Conservation (phyloP, 2,113 vertebrate genomes). For the Centrocercus urophasianus region DNA sequence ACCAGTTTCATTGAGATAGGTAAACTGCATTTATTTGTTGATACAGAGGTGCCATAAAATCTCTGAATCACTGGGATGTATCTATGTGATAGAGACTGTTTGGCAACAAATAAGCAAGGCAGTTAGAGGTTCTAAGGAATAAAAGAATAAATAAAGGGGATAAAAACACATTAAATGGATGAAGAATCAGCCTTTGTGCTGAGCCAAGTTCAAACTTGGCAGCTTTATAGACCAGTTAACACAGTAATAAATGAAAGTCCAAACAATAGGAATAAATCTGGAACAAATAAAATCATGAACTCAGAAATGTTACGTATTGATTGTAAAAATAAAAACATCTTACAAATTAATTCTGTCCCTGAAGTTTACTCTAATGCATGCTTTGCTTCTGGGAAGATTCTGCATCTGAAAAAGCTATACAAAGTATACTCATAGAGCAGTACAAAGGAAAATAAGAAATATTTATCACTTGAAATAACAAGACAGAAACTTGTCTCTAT, state of each 20-base stretch:
- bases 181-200: not conserved
- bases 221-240: constrained; percentile 52
- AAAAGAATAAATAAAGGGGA: constrained; percentile 30
- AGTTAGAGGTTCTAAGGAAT: constrained; percentile 25
- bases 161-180: constrained; percentile 2
- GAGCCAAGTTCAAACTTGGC: constrained; percentile 51
- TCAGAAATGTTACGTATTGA: constrained; percentile 14
- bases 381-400: constrained; percentile 31
- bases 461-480: constrained; percentile 53
- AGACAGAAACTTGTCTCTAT: constrained; percentile 32
- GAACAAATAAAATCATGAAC: constrained; percentile 36
- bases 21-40: constrained; percentile 43
- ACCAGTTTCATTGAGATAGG: constrained; percentile 12
- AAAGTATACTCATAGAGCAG: not conserved
- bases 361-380: constrained; percentile 26
- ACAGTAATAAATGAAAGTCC: constrained; percentile 41
- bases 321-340: constrained; percentile 18
- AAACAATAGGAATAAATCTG: constrained; percentile 43
- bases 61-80: not conserved
- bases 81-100: not conserved
- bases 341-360: not conserved
- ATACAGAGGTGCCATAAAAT: constrained; percentile 1
- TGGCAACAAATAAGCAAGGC: constrained; percentile 11
- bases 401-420: not conserved
- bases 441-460: constrained; percentile 26